phyloP scores from a whole-genome alignment of 2,888 invertebrate genomes.

The Congeria kusceri region DNA sequence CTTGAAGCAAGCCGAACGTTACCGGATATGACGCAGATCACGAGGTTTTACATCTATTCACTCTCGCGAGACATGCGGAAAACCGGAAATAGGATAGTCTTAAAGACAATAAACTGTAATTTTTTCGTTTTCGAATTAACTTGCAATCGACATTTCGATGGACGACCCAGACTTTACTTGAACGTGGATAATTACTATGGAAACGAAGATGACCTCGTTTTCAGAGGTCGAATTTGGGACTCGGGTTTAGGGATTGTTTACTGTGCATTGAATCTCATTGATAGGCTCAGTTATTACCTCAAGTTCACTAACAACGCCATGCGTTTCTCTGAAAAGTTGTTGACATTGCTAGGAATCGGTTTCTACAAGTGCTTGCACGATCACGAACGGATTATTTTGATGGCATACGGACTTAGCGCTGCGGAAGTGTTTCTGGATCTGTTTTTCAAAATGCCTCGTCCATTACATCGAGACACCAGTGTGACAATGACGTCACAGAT shows the following conservation, averaged over 20 bases:
- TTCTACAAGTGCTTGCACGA: conserved; percentile 53
- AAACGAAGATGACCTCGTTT: conserved; percentile 46
- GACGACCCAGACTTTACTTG: too few relatives aligned
- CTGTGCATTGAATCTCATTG: conserved; percentile 56
- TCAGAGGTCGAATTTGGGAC: conserved; percentile 62
- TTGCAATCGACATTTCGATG: too few relatives aligned
- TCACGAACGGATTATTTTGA: conserved; percentile 54
- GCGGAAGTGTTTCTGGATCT: conserved; percentile 60
- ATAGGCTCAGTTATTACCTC: conserved; percentile 57
- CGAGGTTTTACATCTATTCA: too few relatives aligned
- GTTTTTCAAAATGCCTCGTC: conserved; percentile 35
- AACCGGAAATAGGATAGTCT: too few relatives aligned
- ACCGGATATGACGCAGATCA: too few relatives aligned
- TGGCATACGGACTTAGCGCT: conserved; percentile 58
- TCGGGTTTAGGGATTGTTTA: conserved; percentile 60
- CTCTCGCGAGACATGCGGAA: too few relatives aligned
- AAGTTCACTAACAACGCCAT: too few relatives aligned
- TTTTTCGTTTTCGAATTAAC: too few relatives aligned
- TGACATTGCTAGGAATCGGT: too few relatives aligned
- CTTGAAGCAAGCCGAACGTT: too few relatives aligned
- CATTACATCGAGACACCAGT: conserved; percentile 12
- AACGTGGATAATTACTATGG: conserved; percentile 52
- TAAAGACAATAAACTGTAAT: too few relatives aligned
- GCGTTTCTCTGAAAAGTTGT: too few relatives aligned
- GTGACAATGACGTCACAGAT: conserved; percentile 52